Evolutionary conservation across 2,888 invertebrate genomes (phyloP), one percentile per base, ranked within the genome.

Genomic region (Melinaea marsaeus): DNA sequence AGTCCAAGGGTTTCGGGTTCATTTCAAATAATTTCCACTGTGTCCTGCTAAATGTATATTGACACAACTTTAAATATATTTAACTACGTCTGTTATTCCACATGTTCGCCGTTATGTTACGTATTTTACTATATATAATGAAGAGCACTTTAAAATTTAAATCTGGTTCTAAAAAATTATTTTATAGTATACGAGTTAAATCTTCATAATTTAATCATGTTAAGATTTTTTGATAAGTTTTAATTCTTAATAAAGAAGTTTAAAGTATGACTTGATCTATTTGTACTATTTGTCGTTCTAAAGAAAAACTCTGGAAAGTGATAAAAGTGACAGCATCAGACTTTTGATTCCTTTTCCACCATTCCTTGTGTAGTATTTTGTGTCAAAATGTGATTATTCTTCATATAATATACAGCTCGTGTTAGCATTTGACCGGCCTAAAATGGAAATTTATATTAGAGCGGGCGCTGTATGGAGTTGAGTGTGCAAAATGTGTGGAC

Each of bases 251-350:
- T 2, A 9, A 37, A 42, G 4, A n/a, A 37, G 56, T 37, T 42
- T 5, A 56, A 37, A 9, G 56, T 37, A 37, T 58, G 3, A 37
- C 60, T 64, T 62, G 55, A 47, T 55, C 64, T 76, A 68, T 34
- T 75, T 5, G 37, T 66, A 62, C 72, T 78, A 80, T 79, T 76
- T 79, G 79, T 77, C 79, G 74, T 78, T 81, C 79, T 78, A 78
- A 84, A 83, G 85, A 86, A 85, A 88, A 87, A 86, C 88, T 78
- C 79, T 79, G 78, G 81, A 81, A 86, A 86, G 88, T 88, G 87
- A 88, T 88, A 87, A 88, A 88, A 85, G 72, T 79, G 82, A 84
- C 81, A 80, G 79, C 75, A 75, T 70, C 83, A 83, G 86, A 86
- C 88, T 88, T 87, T 86, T 88, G 89, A 88, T 88, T 85, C 22